A percentile compares a stretch with the other conserved stretches of the same genome.
phyloP scores from a whole-genome alignment of 2,113 vertebrate genomes.

The Cheilinus undulatus region DNA sequence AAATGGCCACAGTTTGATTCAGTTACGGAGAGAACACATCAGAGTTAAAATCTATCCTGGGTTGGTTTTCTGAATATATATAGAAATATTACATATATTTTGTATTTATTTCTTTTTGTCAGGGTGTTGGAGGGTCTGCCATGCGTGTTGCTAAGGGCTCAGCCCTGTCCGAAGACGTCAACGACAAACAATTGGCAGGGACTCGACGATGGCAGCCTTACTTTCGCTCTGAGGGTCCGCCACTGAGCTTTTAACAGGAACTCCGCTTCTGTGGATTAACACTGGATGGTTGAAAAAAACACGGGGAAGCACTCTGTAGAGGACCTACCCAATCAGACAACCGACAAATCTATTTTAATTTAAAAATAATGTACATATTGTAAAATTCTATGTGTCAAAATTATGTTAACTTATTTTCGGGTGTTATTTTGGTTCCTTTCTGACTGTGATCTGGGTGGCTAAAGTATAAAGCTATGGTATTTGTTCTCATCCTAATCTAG shows the following conservation, averaged over 20 bases:
- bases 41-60: constrained; percentile 77
- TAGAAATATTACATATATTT: constrained; percentile 85
- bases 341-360: constrained; percentile 87
- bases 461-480: constrained; percentile 69
- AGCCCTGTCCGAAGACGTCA: constrained; percentile 67
- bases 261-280: constrained; percentile 57
- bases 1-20: constrained; percentile 71
- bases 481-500: constrained; percentile 69
- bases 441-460: constrained; percentile 77
- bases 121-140: constrained; percentile 75
- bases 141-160: constrained; percentile 73
- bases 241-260: constrained; percentile 56
- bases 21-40: constrained; percentile 67
- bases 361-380: constrained; percentile 87
- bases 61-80: constrained; percentile 84
- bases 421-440: constrained; percentile 75
- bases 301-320: constrained; percentile 56
- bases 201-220: constrained; percentile 77
- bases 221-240: constrained; percentile 76
- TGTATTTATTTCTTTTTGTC: constrained; percentile 84
- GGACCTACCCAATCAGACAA: constrained; percentile 79
- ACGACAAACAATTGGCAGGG: constrained; percentile 71
- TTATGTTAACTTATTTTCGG: constrained; percentile 87
- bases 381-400: constrained; percentile 86
- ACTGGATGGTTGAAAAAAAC: constrained; percentile 49